These are phyloP conservation scores for Perca flavescens DNA, from an alignment of 2,113 vertebrate species.

Conservation along the genomic window DNA sequence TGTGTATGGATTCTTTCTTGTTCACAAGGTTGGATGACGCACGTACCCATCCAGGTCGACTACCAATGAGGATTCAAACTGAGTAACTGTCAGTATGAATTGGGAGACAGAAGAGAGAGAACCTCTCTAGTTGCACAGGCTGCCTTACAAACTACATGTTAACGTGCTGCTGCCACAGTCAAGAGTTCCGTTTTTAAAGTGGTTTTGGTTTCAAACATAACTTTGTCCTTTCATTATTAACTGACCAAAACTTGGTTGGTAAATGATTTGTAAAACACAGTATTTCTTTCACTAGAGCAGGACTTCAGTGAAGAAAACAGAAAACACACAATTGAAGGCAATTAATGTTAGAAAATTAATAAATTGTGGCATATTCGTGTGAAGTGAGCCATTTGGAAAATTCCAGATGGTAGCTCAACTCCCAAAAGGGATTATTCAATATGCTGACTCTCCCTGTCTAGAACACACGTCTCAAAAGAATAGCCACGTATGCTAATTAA, in stretches of 20 bases:
- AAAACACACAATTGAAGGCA: too few relatives aligned
- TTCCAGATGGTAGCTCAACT: background rate
- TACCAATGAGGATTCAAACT: background rate
- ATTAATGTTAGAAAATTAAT: too few relatives aligned
- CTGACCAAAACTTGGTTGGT: too few relatives aligned
- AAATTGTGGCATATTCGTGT: too few relatives aligned
- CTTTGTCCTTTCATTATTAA: background rate
- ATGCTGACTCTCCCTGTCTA: background rate
- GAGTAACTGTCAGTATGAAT: background rate
- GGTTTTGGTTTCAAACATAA: too few relatives aligned
- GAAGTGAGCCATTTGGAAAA: background rate
- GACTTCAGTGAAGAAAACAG: background rate
- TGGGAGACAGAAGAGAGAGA: background rate
- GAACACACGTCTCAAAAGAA: background rate
- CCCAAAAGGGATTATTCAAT: background rate
- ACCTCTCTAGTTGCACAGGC: too few relatives aligned
- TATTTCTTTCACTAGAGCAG: background rate
- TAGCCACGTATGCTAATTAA: background rate
- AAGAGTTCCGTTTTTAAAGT: too few relatives aligned
- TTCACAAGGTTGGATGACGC: background rate
- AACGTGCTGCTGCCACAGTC: too few relatives aligned
- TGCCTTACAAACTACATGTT: too few relatives aligned
- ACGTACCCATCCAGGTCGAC: background rate
- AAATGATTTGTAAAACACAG: too few relatives aligned
- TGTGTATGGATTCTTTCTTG: background rate